Evolutionary conservation across 2,888 invertebrate genomes (phyloP), one percentile per base, ranked within the genome.

Genomic region (Brenthis hecate): DNA sequence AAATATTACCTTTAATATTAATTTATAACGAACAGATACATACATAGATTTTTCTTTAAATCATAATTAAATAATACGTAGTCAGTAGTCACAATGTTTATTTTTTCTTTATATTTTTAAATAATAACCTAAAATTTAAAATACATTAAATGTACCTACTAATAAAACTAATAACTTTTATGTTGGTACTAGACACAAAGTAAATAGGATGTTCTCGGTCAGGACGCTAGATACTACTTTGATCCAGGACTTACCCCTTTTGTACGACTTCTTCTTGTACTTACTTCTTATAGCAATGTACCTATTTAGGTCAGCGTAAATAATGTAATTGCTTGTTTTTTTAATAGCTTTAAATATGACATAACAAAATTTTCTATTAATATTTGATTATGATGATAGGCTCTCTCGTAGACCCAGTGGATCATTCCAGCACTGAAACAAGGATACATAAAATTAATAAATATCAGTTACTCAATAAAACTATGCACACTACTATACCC

Each of bases 211-310:
- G n/a, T 28, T 50, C 61, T 61, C 51, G 36, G 36, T 2, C 13
- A 19, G 60, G 60, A 60, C 32, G 11, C 6, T 50, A 50, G 13
- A 50, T 50, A 48, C 23, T 43, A 48, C 50, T 32, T 28, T 60
- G 50, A 54, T 62, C 53, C 53, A 19, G 53, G 62, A 62, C 43
- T 62, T 61, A 61, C 51, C 36, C 32, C 36, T 53, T 51, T 62
- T 62, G 36, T 62, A 54, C 14, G 62, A 62, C 62, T 62, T 62
- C 51, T 51, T 61, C 50, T 61, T 61, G 28, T n/a, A n/a, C 51
- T 51, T 51, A 23, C 51, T 61, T 61, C 53, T 62, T 53, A 51
- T 51, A 54, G 23, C 50, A 60, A 28, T 50, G 53, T 62, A 19
- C 19, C 19, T 19, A 54, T 62, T 54, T 62, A 11, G 62, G 62